These are phyloP conservation scores for Agriopis leucophaearia DNA, from an alignment of 2,888 invertebrate genomes.

Conservation along the genomic window DNA sequence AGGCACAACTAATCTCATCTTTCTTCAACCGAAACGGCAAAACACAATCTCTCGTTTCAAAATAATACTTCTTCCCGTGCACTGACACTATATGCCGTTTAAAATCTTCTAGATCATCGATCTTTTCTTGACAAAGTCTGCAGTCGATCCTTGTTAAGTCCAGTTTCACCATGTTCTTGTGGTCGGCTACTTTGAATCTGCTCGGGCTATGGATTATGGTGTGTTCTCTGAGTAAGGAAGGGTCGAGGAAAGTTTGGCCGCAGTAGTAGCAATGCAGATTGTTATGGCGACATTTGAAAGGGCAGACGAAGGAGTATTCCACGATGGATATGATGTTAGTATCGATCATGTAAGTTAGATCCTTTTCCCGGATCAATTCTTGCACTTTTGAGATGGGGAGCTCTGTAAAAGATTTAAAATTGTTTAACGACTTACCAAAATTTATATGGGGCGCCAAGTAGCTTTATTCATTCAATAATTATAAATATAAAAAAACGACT, in stretches of 20 bases:
- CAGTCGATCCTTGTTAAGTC: constrained; percentile 76
- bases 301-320: constrained; percentile 73
- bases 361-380: constrained; percentile 71
- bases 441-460: no score
- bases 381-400: constrained; percentile 73
- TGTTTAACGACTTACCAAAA: no score
- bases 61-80: constrained; percentile 73
- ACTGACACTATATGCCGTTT: constrained; percentile 63
- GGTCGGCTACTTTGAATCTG: constrained; percentile 73
- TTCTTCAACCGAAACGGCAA: constrained; percentile 68
- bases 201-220: constrained; percentile 62
- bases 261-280: constrained; percentile 78
- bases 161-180: constrained; percentile 77
- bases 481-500: no score
- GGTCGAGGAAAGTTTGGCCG: constrained; percentile 65
- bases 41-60: constrained; percentile 67
- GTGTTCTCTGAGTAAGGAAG: constrained; percentile 59
- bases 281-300: constrained; percentile 79
- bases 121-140: constrained; percentile 63
- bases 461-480: no score
- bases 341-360: constrained; percentile 73
- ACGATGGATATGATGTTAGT: constrained; percentile 74
- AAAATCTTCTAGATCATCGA: constrained; percentile 67
- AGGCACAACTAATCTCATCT: constrained; percentile 67
- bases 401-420: constrained; percentile 55